Evolutionary conservation across 2,797 vertebrate species (phyloP), one percentile per base, ranked within the genome.

Genomic region (Betta splendens): DNA sequence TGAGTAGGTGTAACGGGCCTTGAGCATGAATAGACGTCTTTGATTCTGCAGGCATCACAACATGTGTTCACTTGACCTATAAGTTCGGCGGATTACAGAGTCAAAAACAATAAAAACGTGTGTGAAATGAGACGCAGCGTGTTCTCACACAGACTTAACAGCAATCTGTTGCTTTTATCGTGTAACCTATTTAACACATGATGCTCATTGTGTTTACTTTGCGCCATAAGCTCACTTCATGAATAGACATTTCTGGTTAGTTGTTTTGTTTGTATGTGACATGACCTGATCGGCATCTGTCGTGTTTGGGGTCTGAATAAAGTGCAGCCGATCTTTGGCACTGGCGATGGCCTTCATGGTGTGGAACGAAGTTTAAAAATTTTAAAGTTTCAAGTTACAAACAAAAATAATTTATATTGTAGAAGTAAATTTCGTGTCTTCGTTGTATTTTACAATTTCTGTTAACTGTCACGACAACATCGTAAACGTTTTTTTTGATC

Each of bases 141-240:
- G 85, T 85, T 89, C 88, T 81, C 88, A 86, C 84, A 86, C 66
- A 18, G 71, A 74, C 46, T 81, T 75, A 72, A 65, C 58, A 74
- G 64, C 82, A 88, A 84, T 69, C 81, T 89, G 87, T 65, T 82
- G 54, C 76, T 43, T 16, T 76, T 15, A 69, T 39, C 66, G 3
- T 66, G 16, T 80, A 87, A 87, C 83, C 85, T 79, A 85, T 69
- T 76, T n/a, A 86, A 58, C 21, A 36, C 46, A 52, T 7, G 57
- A 50, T 60, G 51, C 23, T 44, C 46, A 43, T 70, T 80, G 73
- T 70, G 4, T 64, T 57, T 32, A 35, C 26, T 44, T 48, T 9
- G 13, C 36, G 28, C 20, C 47, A 36, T 33, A 4, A 7, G 65
- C 32, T 61, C 59, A 23, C 62, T 28, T 12, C 5, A 31, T 54